Base-by-base conservation (phyloP, 2,797 vertebrate species). In the Oryzias dopingdopingensis region DNA sequence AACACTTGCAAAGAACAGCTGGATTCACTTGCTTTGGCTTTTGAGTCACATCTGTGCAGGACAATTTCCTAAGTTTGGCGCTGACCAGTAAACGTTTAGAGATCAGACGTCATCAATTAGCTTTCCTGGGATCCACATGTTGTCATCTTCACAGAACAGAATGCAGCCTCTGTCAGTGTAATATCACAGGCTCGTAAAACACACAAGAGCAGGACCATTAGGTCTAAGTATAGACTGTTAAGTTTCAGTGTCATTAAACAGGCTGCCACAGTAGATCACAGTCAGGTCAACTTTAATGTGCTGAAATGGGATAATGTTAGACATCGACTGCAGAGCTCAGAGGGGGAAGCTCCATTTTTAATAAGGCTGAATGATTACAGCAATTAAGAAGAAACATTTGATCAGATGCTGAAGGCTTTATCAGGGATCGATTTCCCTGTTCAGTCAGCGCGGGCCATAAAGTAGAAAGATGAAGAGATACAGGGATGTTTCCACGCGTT, bases 181-280 rank as follows among this genome's bases (percentile, higher is more conserved):
- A 56, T 70, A 62, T 60, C 62, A 65, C 49, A 14, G 49, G 10
- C 47, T 74, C 47, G 67, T 82, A 72, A 81, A 81, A 79, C 52
- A 68, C 40, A 51, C 37, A 45, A 42, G 62, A 44, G 57, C 15
- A 64, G 32, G 67, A 58, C 67, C 76, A 80, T 82, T 75, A 83
- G 80, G 58, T 65, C 71, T 56, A 50, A 67, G 53, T 48, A 55
- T 56, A 72, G 76, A 70, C 76, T 24, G 67, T 80, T 77, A 75
- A 72, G 70, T 53, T 56, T 20, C 16, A 1, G 67, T 67, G 77
- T 74, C 70, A 63, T 84, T 83, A 84, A 77, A 70, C 62, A 59
- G 42, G 72, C 70, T 53, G 57, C 60, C 48, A 59, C 52, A n/a
- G 42, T 17, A 20, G 67, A 79, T 73, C 54, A 66, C 61, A 52